Base-by-base conservation (phyloP, 2,888 invertebrate species). In the Eretmocerus hayati region DNA sequence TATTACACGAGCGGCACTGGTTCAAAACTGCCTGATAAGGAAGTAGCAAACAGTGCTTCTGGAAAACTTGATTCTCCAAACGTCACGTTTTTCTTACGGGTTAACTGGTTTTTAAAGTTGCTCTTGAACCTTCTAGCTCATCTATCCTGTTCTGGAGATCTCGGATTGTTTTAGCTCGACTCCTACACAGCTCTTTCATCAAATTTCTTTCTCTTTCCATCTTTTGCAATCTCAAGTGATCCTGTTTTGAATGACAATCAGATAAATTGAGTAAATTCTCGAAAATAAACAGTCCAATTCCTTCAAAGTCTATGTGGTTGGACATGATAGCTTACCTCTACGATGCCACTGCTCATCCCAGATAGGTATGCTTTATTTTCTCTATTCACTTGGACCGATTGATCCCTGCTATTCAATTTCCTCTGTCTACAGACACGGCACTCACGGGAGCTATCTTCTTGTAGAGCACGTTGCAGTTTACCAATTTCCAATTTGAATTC, bases 161-260 rank as follows among this genome's bases (percentile, higher is more conserved):
- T 22, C 56, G 55, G 41, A 65, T 63, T 42, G 46, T 53, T 5
- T 48, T 73, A 23, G 70, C 70, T 38, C 77, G 70, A 51, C 73
- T 73, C 55, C 75, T 75, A 56, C 77, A 79, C 22, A 77, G 60
- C 4, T 63, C 66, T 16, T 76, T 69, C 41, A 79, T 64, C 39
- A 73, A 71, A 0, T 69, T 66, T 36, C 76, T 76, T 1, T 75
- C 72, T 50, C 72, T 76, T 61, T 77, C 77, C 13, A 78, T 61
- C 62, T 75, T 77, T 39, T 73, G 66, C 53, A 78, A 74, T 59
- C 74, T 75, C 56, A 75, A 72, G 61, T 77, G 75, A 50, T 74
- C 75, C 78, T 78, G 67, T n/a, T 66, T 64, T 46, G 20, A 52
- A 46, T 48, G 18, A 44, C 55, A 50, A 38, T 19, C 18, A n/a